A percentile compares a stretch with the other conserved stretches of the same genome.
Evolutionary conservation across 1,140 invertebrate genomes (phyloP).

Genomic region (Pseudomyrmex sp.): DNA sequence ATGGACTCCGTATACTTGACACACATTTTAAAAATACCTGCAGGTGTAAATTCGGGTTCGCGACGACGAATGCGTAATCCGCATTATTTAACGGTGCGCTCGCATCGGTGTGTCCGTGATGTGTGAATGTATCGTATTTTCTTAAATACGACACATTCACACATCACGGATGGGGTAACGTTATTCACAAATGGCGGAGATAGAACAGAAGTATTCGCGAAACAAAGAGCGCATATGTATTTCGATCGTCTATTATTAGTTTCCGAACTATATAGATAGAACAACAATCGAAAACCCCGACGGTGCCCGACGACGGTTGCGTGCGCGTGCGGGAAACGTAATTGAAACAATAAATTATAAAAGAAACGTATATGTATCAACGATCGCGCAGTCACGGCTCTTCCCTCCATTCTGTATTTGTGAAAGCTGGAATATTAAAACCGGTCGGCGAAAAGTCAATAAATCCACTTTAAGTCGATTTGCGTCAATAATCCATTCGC

Average conservation of each 20-base stretch:
- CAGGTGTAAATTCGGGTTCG: slow-evolving; percentile 67
- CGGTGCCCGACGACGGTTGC: not conserved
- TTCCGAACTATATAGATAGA: not conserved
- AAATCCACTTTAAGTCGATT: slow-evolving; percentile 52
- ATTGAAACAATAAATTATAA: slow-evolving; percentile 24
- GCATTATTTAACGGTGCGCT: slow-evolving; percentile 58
- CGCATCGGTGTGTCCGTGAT: not conserved
- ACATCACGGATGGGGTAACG: not conserved
- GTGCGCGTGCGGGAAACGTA: not conserved
- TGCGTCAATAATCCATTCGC: slow-evolving; percentile 53
- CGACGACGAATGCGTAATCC: slow-evolving; percentile 46
- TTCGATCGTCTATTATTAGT: not conserved
- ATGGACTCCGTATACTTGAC: slow-evolving; percentile 73
- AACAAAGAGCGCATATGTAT: not conserved
- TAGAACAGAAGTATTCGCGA: not conserved
- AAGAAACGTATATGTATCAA: not conserved
- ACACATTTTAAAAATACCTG: slow-evolving; percentile 74
- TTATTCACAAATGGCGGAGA: not conserved
- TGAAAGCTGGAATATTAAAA: slow-evolving; percentile 48
- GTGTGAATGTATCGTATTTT: not conserved
- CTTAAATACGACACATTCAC: no score
- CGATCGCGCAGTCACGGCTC: not conserved
- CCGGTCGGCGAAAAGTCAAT: slow-evolving; percentile 45
- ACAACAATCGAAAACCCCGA: slow-evolving; percentile 7
- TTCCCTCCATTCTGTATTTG: slow-evolving; percentile 28